phyloP scores from a whole-genome alignment of 2,888 invertebrate species.

The Chouioia cunea region DNA sequence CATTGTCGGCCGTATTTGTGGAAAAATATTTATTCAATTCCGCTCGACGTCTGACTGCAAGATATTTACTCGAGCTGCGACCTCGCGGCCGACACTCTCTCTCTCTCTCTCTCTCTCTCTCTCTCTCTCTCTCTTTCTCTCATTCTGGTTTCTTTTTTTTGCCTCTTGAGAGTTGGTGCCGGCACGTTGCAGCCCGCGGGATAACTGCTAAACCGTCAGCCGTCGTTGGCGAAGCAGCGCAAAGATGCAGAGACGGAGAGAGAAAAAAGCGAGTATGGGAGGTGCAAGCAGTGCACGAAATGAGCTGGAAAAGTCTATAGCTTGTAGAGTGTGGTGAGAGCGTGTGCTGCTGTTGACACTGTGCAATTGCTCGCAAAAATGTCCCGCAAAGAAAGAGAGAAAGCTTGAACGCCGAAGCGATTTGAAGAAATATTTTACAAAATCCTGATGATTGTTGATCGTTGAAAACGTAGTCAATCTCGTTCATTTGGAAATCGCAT shows the following conservation, averaged over 20 bases:
- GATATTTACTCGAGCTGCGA: constrained; percentile 59
- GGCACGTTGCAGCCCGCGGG: neutral
- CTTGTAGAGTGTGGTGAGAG: neutral
- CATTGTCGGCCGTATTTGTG: constrained; percentile 64
- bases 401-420: too few species aligned
- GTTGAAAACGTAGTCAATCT: too few species aligned
- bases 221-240: neutral
- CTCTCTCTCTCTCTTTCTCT: constrained; percentile 9
- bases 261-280: neutral
- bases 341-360: constrained; percentile 16
- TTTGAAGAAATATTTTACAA: too few species aligned
- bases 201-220: neutral
- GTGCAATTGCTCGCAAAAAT: constrained; percentile 21
- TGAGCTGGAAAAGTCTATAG: constrained; percentile 15
- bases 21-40: constrained; percentile 68
- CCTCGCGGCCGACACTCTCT: constrained; percentile 51
- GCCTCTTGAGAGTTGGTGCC: neutral
- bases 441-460: too few species aligned
- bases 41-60: constrained; percentile 58
- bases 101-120: constrained; percentile 7
- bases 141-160: neutral
- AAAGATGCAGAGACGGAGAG: neutral
- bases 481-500: too few species aligned
- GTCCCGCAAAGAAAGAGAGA: neutral
- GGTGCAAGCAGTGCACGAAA: neutral